Base-by-base conservation (phyloP, 2,797 vertebrate species). In the Smutsia temminckii region DNA sequence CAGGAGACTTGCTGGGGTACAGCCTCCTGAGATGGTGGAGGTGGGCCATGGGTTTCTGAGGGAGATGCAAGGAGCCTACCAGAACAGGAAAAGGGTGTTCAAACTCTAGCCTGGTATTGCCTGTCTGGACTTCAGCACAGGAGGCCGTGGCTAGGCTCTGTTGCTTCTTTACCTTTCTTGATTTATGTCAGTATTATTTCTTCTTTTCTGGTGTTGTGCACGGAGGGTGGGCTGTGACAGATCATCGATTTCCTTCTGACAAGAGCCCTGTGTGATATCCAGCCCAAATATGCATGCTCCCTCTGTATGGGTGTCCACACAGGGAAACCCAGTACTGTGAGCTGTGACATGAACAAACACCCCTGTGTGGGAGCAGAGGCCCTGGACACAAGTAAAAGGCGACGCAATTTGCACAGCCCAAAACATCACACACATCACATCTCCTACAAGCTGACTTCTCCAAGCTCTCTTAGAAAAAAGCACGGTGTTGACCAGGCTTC, bases 11-110 rank as follows among this genome's bases (percentile, higher is more conserved):
- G 29, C 51, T 16, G 3, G 53, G 4, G 3, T 0, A 34, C 27
- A 85, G 59, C 11, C 34, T 5, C 32, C 7, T 1, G 4, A 42
- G 57, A 6, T 5, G 34, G 18, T 8, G 49, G 59, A 46, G 13
- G 61, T 23, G 8, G 71, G n/a, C 4, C 6, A 3, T 0, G 11
- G 32, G 18, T 61, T 61, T 88, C 63, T 23, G 12, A 0, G 1
- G 29, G 71, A 75, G 42, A 34, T 0, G 2, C 51, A 46, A 75
- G 34, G 29, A 84, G 5, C 29, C 55, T 88, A 78, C 81, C 18
- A 16, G 59, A 37, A 40, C 32, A 79, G 68, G 78, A 32, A 63
- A 71, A 74, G 17, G 34, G 4, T 7, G 25, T 29, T 68, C 49
- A 14, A 29, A 74, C 13, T 3, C n/a, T 49, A 37, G 75, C 25